Base-by-base conservation (phyloP, 2,113 vertebrate species). In the Megaptera novaeangliae region DNA sequence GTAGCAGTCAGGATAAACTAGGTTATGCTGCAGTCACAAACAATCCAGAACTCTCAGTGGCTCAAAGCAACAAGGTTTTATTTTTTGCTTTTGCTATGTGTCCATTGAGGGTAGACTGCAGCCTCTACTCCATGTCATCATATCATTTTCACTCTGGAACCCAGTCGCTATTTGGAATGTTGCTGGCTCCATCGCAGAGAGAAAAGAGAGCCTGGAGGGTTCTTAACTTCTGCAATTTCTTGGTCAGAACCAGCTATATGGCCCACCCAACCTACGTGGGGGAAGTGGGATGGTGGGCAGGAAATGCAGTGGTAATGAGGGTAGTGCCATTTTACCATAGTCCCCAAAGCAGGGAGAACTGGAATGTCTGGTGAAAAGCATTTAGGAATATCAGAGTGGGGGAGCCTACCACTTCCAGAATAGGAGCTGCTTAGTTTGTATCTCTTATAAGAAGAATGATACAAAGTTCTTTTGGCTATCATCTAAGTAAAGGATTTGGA, bases 401-500 rank as follows among this genome's bases (percentile, higher is more conserved):
- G 25, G 74, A 61, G 49, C 8, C 82, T 55, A 27, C 34, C 36
- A 61, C 87, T 92, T 85, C 64, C 55, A 88, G 44, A 84, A 91
- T 29, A 94, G 25, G 34, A 86, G 46, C 2, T 83, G 31, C 46
- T 82, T 92, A 39, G 55, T 82, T 80, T 97, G 82, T 95, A 81
- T 89, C 77, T 87, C 20, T 88, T 85, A 8, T 12, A 91, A 81
- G 61, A 93, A 91, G 63, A 88, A 80, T 20, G 46, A 95, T 89
- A 77, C 36, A 74, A 71, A 81, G 29, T 95, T 95, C 20, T 94
- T 97, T 81, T 74, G 72, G 20, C 68, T 55, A 69, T 88, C 34
- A 41, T 34, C n/a, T 66, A 49, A 86, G 41, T 75, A 39, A 84
- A 61, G n/a, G 44, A 57, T 83, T 68, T 86, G 39, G 44, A 17